Conservation (phyloP, 2,113 vertebrate genomes). For the Irena cyanogastra region DNA sequence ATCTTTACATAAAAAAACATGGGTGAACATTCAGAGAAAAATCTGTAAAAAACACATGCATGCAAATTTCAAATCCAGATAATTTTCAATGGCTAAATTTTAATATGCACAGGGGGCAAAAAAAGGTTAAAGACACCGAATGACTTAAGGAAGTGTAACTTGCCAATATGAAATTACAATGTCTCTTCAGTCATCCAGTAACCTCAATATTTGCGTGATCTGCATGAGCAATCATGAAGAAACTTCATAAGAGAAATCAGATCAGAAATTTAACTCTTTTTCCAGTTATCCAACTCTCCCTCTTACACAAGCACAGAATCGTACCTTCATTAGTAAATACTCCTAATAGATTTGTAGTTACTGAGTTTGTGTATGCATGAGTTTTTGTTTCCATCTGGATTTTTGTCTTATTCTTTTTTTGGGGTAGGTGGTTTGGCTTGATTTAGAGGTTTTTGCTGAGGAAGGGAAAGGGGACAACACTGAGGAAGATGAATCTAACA, state of each 20-base stretch:
- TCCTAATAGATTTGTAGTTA: neutral
- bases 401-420: neutral
- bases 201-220: neutral
- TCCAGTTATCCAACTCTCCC: neutral
- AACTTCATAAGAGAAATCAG: neutral
- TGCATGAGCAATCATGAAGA: neutral
- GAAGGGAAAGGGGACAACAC: neutral
- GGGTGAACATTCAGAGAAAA: neutral
- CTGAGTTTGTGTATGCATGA: fast-evolving
- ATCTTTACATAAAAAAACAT: neutral
- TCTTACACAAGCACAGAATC: neutral
- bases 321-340: neutral
- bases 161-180: neutral
- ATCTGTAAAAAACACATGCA: neutral
- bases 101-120: fast-evolving
- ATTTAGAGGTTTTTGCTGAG: neutral
- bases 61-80: neutral
- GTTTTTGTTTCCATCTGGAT: neutral
- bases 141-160: neutral
- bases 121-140: neutral
- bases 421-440: neutral
- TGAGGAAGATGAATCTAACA: neutral
- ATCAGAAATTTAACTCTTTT: neutral
- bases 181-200: neutral
- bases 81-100: neutral